Base-by-base conservation (phyloP, 2,113 vertebrate genomes). In the Capricornis sumatraensis region DNA sequence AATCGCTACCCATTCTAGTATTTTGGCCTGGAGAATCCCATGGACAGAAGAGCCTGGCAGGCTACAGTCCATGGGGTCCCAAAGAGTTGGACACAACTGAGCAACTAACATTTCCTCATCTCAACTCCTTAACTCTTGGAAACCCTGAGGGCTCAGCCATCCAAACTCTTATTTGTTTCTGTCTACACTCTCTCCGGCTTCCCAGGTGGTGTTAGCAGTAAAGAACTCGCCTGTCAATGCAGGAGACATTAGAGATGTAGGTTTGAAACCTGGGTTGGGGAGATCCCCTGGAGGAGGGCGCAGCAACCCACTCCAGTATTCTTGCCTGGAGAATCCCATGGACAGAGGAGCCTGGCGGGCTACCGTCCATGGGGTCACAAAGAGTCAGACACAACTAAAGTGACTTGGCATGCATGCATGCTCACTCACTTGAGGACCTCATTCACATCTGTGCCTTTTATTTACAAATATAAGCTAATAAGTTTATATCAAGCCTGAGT, bases 251-350 rank as follows among this genome's bases (percentile, higher is more conserved):
- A 33, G 3, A n/a, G 62, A 64, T 0, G 3, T 1, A 33, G 30
- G 30, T 64, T n/a, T n/a, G 62, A n/a, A n/a, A 17, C 3, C 30
- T 64, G 15, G 33, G 3, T n/a, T 0, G 0, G 62, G 62, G n/a
- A 64, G 33, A 17, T 64, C 30, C 3, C 7, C 30, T 64, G 33
- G 62, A 17, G 62, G 30, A n/a, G 15, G 30, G 30, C 30, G n/a
- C 15, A 8, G 62, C 15, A n/a, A n/a, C 62, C 62, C 30, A n/a
- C 15, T 64, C 62, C 7, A 64, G 15, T 17, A n/a, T n/a, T n/a
- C 15, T n/a, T n/a, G 62, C 62, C 62, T 64, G 30, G 62, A 64
- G 33, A 64, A 17, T n/a, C 16, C 33, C 62, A 64, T 64, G 33
- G 62, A 64, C 16, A 64, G 62, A n/a, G 62, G 16, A 64, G 62